Conservation (phyloP, 2,113 vertebrate species). For the Crotalus tigris region DNA sequence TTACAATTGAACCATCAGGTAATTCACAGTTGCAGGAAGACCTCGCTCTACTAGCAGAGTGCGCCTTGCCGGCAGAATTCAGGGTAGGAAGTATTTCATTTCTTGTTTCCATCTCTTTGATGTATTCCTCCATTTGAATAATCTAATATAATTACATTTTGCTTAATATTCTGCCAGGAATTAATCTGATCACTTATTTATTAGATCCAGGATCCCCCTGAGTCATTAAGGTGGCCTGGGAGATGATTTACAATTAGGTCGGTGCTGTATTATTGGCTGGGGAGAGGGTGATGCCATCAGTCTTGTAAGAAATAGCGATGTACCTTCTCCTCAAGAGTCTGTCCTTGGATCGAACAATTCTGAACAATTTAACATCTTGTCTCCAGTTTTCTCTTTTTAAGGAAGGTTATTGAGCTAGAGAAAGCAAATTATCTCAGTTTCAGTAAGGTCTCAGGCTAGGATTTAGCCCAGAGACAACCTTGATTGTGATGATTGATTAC, state of each 20-base stretch:
- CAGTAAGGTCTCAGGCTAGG: not conserved
- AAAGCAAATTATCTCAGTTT: not conserved
- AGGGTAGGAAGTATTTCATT: constrained; percentile 70
- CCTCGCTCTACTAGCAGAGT: constrained; percentile 87
- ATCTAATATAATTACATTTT: not conserved
- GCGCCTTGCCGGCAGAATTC: constrained; percentile 85
- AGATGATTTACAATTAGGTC: not conserved
- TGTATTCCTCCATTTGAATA: not conserved
- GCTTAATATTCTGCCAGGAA: not conserved
- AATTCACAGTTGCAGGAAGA: constrained; percentile 85
- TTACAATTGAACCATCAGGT: constrained; percentile 84
- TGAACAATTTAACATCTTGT: not conserved
- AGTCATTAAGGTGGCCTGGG: not conserved
- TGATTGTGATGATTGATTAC: not conserved
- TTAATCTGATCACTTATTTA: not conserved
- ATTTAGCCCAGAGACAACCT: not conserved
- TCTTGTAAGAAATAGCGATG: not conserved
- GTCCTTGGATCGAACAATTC: not conserved
- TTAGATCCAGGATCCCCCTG: not conserved
- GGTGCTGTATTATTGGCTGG: not conserved
- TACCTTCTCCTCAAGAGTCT: not conserved
- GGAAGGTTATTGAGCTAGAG: not conserved
- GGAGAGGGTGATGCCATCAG: not conserved
- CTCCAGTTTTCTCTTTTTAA: not conserved
- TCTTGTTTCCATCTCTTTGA: not conserved